Percentiles rank a stretch among this genome's conserved stretches.
These are phyloP conservation scores for Pelochelys cantorii DNA, from an alignment of 2,797 vertebrate species.

Conservation along the genomic window DNA sequence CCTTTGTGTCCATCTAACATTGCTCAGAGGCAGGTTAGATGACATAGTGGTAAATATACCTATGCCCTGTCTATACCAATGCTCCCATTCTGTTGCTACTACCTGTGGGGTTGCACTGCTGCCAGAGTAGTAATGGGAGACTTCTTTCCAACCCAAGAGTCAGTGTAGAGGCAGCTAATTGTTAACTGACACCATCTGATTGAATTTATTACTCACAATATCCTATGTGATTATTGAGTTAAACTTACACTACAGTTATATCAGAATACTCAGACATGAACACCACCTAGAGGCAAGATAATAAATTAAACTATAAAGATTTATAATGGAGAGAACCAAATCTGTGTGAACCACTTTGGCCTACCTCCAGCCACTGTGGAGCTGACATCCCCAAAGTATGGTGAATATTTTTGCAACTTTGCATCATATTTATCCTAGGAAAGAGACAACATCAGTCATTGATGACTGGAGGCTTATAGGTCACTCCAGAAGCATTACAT, in stretches of 20 bases:
- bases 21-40: not conserved
- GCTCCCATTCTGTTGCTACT: not conserved
- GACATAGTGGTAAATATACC: not conserved
- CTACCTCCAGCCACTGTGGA: fast-evolving
- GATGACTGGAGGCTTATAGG: not conserved
- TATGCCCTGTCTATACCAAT: not conserved
- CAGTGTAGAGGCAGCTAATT: not conserved
- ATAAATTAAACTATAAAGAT: not conserved
- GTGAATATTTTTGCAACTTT: not conserved
- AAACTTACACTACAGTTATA: fast-evolving
- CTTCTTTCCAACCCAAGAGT: not conserved
- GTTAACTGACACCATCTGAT: not conserved
- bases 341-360: not conserved
- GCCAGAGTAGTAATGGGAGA: not conserved
- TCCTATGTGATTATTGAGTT: fast-evolving
- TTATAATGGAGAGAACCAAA: not conserved
- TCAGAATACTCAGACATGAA: not conserved
- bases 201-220: not conserved
- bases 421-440: not conserved
- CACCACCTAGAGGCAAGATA: conserved; percentile 40
- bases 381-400: not conserved
- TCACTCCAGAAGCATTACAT: fast-evolving
- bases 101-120: not conserved
- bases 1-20: not conserved
- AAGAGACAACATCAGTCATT: fast-evolving